phyloP scores from a whole-genome alignment of 2,888 invertebrate species.

The Xestia xanthographa region DNA sequence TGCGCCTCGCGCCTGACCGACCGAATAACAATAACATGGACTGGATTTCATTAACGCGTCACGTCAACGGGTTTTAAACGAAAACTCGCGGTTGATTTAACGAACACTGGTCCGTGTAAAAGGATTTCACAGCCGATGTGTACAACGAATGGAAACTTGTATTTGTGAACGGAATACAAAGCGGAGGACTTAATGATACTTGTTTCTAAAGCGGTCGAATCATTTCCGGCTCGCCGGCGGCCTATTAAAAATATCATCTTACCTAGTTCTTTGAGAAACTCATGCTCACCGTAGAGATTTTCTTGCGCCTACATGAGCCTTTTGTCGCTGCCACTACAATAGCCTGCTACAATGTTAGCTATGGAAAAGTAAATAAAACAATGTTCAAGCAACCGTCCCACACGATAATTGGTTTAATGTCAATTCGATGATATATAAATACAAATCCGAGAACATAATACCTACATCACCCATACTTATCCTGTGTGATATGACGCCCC shows the following conservation, averaged over 20 bases:
- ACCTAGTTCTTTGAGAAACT: conserved; percentile 29
- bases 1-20: conserved; percentile 1
- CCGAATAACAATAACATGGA: conserved; percentile 39
- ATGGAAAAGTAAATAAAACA: conserved; percentile 39
- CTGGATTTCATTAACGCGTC: conserved; percentile 43
- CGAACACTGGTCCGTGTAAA: neutral
- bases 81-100: conserved; percentile 35
- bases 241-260: conserved; percentile 29
- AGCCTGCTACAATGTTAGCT: conserved; percentile 9
- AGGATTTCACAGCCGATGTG: neutral
- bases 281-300: conserved; percentile 7
- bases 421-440: conserved; percentile 1
- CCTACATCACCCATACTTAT: neutral
- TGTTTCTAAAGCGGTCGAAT: conserved; percentile 7
- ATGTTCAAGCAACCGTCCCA: conserved; percentile 14
- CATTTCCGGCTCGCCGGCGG: neutral
- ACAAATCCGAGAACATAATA: conserved; percentile 3
- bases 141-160: conserved; percentile 7
- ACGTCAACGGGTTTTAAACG: conserved; percentile 23
- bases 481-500: conserved; percentile 1
- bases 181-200: neutral
- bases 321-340: conserved; percentile 30
- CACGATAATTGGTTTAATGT: neutral
- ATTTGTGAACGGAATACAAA: conserved; percentile 20
- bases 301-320: conserved; percentile 14